Percentiles rank a stretch among this genome's conserved stretches.
phyloP scores from a whole-genome alignment of 2,113 vertebrate species.

The Hypocryptadius cinnamomeus region DNA sequence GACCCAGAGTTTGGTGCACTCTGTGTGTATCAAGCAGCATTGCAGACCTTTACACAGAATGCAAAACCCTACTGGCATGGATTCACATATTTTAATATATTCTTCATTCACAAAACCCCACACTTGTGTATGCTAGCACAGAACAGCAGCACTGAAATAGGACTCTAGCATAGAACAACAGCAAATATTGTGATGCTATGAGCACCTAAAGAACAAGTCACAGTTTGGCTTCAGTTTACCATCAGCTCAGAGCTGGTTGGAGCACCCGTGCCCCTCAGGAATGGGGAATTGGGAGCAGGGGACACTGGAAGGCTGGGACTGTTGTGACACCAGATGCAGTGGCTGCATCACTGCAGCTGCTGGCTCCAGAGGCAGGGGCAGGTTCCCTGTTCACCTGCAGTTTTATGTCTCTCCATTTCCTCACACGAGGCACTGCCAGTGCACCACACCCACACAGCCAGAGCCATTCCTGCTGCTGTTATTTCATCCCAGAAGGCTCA shows the following conservation, averaged over 20 bases:
- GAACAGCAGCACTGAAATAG: background rate
- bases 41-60: background rate
- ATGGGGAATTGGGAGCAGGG: background rate
- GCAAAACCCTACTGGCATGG: background rate
- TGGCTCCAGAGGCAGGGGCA: background rate
- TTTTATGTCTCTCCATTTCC: background rate
- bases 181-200: background rate
- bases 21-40: background rate
- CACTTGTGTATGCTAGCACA: fast-evolving
- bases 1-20: background rate
- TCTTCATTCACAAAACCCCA: background rate
- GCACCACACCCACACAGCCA: background rate
- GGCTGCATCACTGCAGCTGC: background rate
- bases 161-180: background rate
- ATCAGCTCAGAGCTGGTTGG: background rate
- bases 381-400: background rate
- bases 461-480: background rate
- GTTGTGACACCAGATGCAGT: background rate
- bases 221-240: background rate
- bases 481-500: background rate
- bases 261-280: background rate
- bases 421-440: background rate
- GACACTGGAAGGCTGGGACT: background rate
- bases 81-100: background rate
- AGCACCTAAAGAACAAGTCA: background rate